Base-by-base conservation (phyloP, 2,888 invertebrate species). In the Epiperipatus broadwayi region DNA sequence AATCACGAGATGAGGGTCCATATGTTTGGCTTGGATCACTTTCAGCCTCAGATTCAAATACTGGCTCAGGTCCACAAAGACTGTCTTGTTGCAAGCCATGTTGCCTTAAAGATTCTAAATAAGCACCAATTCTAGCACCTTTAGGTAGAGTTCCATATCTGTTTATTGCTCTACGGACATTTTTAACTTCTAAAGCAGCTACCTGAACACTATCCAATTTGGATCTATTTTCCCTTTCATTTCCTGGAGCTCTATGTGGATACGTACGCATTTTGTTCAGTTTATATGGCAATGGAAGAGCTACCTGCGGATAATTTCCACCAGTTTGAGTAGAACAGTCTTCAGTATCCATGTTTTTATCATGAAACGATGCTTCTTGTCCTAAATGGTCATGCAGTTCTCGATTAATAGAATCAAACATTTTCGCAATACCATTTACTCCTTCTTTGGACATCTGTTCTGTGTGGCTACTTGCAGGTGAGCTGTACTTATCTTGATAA, bases 71-170 rank as follows among this genome's bases (percentile, higher is more conserved):
- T 15, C 40, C 39, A n/a, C n/a, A n/a, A n/a, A n/a, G n/a, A 3
- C 40, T 33, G 5, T 50, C 50, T 19, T 48, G 47, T 42, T 68
- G 63, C 50, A 66, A 59, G 35, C 74, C 76, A 53, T 76, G 78
- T 54, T 83, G 79, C 31, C 83, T 71, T 53, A 95, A 67, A 4
- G 89, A 89, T 60, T 93, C 91, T 39, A 95, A 64, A 61, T 85
- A 95, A 4, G 91, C 93, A 21, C 91, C 91, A 50, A 95, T 93
- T 47, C 93, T 71, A 7, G 87, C 87, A 34, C 81, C 89, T 62
- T 93, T 95, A 0, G 95, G 95, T 53, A 95, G 65, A 7, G 95
- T 95, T 14, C 95, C 95, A 58, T 91, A 93, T 19, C 89, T 72
- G 61, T 84, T 89, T 34, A 60, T 58, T 32, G 87, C 87, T 48